Evolutionary conservation across 2,113 vertebrate genomes (phyloP), one percentile per base, ranked within the genome.

Genomic region (Mandrillus leucophaeus): DNA sequence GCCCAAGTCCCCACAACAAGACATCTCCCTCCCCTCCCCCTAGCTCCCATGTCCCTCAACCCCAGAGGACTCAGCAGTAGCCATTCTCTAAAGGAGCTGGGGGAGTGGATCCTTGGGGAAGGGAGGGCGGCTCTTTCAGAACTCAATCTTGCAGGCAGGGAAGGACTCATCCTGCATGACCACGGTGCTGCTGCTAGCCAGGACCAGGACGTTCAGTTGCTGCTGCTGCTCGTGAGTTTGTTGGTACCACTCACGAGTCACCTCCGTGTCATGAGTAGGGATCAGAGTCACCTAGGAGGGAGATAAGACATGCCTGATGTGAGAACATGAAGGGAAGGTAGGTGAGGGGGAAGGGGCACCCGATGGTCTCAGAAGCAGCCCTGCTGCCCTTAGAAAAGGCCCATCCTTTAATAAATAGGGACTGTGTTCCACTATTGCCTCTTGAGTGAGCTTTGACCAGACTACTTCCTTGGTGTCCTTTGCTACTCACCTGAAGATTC

Each of bases 91-190:
- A 32, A 89, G 97, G 90, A 97, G 90, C 35, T 80, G 86, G 68
- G 93, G 94, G 72, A 82, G 59, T 11, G 40, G 90, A 40, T 97
- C 93, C 97, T 94, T 85, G 52, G 96, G 96, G 96, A 97, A 97
- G 97, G 96, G 97, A 73, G 81, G 80, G 93, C 35, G 20, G 88
- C 95, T 97, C 98, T 93, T 90, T 99, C 99, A 99, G 98, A 99
- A 99, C 98, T 99, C 99, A 1, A 99, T 99, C 99, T 99, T 99
- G 99, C 99, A 99, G 98, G 99, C 99, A 35, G 99, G 99, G 97
- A 99, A 99, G 73, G 99, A 99, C 97, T 99, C 99, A 1, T 99
- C 99, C 98, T 99, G 99, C 99, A 99, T 99, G 96, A 99, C 99
- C 40, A 99, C 99, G 0, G 99, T 99, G 99, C 99, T 99, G 99